These are phyloP conservation scores for Lochmaea capreae DNA, from an alignment of 2,888 invertebrate species.

Conservation along the genomic window DNA sequence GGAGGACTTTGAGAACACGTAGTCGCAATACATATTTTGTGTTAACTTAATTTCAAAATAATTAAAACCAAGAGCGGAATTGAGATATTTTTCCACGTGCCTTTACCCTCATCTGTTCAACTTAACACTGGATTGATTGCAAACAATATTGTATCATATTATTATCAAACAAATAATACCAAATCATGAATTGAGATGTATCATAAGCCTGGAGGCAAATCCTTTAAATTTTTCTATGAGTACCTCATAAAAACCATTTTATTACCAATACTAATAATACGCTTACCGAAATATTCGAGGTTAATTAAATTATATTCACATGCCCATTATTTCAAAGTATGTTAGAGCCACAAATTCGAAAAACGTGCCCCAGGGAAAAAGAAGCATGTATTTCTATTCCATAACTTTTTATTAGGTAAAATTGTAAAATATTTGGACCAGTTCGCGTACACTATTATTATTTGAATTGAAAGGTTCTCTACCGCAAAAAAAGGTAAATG, in stretches of 20 bases:
- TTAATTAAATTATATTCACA: conserved; percentile 3
- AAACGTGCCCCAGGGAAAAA: not conserved
- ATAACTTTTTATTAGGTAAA: not conserved
- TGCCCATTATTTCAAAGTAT: conserved; percentile 5
- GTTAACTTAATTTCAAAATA: too few species aligned
- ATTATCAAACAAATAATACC: not conserved
- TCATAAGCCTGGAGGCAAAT: not conserved
- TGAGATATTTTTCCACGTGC: too few species aligned
- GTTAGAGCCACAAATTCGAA: conserved; percentile 1
- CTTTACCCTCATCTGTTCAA: not conserved
- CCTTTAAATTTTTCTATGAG: not conserved
- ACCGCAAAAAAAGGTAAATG: conserved; percentile 58
- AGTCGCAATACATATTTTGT: too few species aligned
- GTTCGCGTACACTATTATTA: conserved; percentile 54
- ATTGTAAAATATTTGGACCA: conserved; percentile 26
- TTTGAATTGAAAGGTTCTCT: conserved; percentile 60
- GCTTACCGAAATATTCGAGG: not conserved
- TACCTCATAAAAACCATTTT: not conserved
- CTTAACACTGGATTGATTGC: not conserved
- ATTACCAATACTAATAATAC: not conserved
- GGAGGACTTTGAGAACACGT: too few species aligned
- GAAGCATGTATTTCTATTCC: conserved; percentile 2
- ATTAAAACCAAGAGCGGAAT: too few species aligned
- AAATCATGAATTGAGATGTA: not conserved
- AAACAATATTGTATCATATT: not conserved